phyloP scores from a whole-genome alignment of 2,113 vertebrate genomes.

The Hippolais icterina region DNA sequence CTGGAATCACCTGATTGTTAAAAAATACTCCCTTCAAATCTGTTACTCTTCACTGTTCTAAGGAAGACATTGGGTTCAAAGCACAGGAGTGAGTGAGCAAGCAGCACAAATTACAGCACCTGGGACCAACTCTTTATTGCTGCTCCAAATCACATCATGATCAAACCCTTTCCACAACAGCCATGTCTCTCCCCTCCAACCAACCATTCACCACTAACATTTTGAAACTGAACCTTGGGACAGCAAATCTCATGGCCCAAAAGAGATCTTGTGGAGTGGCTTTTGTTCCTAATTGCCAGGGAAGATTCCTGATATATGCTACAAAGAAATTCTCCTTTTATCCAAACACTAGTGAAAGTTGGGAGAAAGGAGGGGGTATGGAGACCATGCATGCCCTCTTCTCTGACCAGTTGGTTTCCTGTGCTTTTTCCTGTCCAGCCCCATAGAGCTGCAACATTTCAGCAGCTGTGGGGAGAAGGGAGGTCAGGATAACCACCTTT shows the following conservation, averaged over 20 bases:
- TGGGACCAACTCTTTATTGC: neutral
- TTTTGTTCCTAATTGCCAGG: neutral
- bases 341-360: neutral
- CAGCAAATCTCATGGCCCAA: neutral
- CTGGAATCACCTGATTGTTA: neutral
- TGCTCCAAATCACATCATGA: neutral
- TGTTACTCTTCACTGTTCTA: neutral
- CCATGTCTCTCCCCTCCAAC: neutral
- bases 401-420: neutral
- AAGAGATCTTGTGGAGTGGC: neutral
- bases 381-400: fast-evolving
- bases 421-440: neutral
- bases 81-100: neutral
- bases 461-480: neutral
- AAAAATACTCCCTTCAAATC: neutral
- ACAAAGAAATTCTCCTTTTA: neutral
- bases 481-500: neutral
- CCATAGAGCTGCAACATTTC: neutral
- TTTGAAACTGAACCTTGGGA: neutral
- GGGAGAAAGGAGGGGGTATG: neutral
- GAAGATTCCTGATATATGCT: neutral
- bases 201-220: neutral
- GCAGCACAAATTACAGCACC: neutral
- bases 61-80: neutral
- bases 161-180: neutral